phyloP scores from a whole-genome alignment of 1,140 invertebrate genomes.

The Chelonus insularis region DNA sequence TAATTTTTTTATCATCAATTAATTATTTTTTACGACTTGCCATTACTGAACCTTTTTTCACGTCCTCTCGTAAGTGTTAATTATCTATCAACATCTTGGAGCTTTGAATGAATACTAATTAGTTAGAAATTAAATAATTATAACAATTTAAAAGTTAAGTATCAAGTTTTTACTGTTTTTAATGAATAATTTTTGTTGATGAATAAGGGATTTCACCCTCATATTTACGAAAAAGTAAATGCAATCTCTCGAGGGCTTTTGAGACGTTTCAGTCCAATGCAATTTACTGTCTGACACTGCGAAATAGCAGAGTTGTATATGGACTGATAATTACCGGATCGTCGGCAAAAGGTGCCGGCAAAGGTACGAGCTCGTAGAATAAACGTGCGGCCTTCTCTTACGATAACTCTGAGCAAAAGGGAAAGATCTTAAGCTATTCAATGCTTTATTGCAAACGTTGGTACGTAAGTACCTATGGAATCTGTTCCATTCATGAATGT shows the following conservation, averaged over 20 bases:
- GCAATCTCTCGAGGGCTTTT: background rate
- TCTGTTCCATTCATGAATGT: too few species aligned
- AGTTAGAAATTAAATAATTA: too few species aligned
- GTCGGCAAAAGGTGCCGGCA: conserved; percentile 12
- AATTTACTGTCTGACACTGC: conserved; percentile 30
- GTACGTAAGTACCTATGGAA: background rate
- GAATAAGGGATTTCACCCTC: too few species aligned
- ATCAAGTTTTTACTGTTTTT: too few species aligned
- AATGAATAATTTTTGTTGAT: too few species aligned
- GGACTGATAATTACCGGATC: conserved; percentile 29
- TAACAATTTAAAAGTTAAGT: too few species aligned
- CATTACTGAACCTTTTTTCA: too few species aligned
- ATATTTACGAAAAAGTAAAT: background rate
- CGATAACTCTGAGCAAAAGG: conserved; percentile 5
- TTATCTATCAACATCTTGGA: too few species aligned
- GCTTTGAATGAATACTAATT: too few species aligned
- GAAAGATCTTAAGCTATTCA: background rate
- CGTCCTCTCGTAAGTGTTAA: too few species aligned
- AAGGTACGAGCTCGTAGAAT: background rate
- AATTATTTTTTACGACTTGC: too few species aligned
- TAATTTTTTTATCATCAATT: too few species aligned
- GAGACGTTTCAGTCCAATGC: conserved; percentile 23
- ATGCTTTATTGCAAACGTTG: background rate
- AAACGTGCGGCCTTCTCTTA: conserved; percentile 2
- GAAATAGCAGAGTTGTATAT: conserved; percentile 31